A percentile compares a stretch with the other conserved stretches of the same genome.
Evolutionary conservation across 2,797 vertebrate genomes (phyloP).

Genomic region (Peromyscus melanophrys): DNA sequence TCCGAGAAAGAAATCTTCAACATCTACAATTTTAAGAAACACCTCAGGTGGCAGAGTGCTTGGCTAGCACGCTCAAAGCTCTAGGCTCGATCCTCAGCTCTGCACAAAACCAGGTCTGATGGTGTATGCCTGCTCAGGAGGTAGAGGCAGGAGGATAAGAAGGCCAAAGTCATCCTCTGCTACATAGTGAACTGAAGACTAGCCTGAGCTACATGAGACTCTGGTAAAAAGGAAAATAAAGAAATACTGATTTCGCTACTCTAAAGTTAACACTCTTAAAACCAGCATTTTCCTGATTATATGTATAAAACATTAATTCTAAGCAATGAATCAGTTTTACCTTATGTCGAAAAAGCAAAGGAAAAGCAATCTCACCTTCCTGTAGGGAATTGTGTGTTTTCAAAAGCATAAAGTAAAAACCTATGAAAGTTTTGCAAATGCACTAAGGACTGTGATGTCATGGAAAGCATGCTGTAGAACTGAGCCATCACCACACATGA

Average conservation of each 20-base stretch:
- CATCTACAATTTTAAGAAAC: constrained; percentile 31
- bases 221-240: neutral
- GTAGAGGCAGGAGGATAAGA: neutral
- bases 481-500: neutral
- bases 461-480: neutral
- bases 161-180: neutral
- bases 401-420: constrained; percentile 14
- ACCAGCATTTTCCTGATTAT: constrained; percentile 12
- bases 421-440: neutral
- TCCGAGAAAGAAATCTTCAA: neutral
- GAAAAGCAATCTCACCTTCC: neutral
- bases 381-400: neutral
- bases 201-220: neutral
- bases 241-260: neutral
- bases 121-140: neutral
- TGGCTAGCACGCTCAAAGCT: neutral
- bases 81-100: neutral
- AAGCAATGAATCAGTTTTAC: neutral
- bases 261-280: constrained; percentile 50
- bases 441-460: neutral
- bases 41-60: neutral
- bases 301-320: neutral
- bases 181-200: neutral
- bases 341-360: neutral
- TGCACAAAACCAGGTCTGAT: neutral